These are phyloP conservation scores for Anguilla anguilla DNA, from an alignment of 2,797 vertebrate species.

Conservation along the genomic window DNA sequence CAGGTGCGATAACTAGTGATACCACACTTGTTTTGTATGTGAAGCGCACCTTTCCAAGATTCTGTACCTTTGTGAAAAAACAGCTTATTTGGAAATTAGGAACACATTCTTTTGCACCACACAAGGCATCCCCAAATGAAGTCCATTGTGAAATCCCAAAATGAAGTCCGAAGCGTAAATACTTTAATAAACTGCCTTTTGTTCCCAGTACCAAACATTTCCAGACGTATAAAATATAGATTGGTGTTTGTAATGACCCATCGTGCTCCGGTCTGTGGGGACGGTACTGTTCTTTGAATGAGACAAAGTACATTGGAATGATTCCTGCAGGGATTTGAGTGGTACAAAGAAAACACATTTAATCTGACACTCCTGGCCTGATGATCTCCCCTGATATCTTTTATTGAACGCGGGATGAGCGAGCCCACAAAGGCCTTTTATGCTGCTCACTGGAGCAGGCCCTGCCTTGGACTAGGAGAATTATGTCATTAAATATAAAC, in stretches of 20 bases:
- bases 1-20: not conserved
- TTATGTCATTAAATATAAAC: slow-evolving; percentile 40
- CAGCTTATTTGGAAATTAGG: not conserved
- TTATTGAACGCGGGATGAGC: slow-evolving; percentile 69
- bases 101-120: not conserved
- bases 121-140: not conserved
- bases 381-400: slow-evolving; percentile 70
- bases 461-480: slow-evolving; percentile 35
- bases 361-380: slow-evolving; percentile 72
- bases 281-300: slow-evolving; percentile 72
- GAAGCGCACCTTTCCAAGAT: not conserved
- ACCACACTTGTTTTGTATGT: not conserved
- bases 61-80: slow-evolving; percentile 1
- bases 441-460: not conserved
- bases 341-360: slow-evolving; percentile 71
- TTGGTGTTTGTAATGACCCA: slow-evolving; percentile 74
- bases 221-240: slow-evolving; percentile 76
- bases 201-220: slow-evolving; percentile 65
- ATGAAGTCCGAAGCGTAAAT: slow-evolving; percentile 64
- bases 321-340: slow-evolving; percentile 69
- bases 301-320: slow-evolving; percentile 77
- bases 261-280: slow-evolving; percentile 67
- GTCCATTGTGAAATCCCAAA: not conserved
- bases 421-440: slow-evolving; percentile 52
- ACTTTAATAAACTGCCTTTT: slow-evolving; percentile 74